Evolutionary conservation across 2,113 vertebrate genomes (phyloP), one percentile per base, ranked within the genome.

Genomic region (Heterotis niloticus): DNA sequence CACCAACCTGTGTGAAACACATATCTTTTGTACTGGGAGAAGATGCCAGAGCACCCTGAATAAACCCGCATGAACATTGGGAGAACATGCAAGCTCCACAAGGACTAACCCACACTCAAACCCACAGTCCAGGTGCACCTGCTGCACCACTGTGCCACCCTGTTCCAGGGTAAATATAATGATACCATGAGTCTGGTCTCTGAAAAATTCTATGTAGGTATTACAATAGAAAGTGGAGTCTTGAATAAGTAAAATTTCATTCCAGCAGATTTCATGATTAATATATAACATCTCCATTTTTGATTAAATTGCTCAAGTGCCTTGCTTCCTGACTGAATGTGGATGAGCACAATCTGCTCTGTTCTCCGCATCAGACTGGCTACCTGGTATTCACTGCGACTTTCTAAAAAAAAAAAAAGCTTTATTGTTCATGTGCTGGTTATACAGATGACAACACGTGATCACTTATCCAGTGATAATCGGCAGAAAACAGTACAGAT

Each of bases 161-260:
- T 44, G 34, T 44, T 44, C 7, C 34, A 44, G 7, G 34, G 34
- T 44, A 44, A 44, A 44, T 44, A 44, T 44, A 44, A 44, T 44
- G 34, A 44, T 60, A 65, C 74, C 84, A 79, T 82, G 79, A 80
- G 73, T 9, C 34, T 18, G 75, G 51, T 62, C 78, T 54, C 78
- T 74, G 59, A 77, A 73, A 88, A 86, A 88, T 80, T 85, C 83
- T 60, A 52, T 85, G 83, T 87, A 91, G 88, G 88, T 90, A 90
- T 88, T 87, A 83, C 83, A 88, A 85, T 84, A 89, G 86, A 85
- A 89, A 87, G 88, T 86, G 83, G 85, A 82, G 90, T 89, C 84
- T 87, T 93, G 88, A 93, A 93, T 93, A 92, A 92, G 92, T 93
- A 92, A 93, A 93, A 92, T 91, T 92, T 90, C 88, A 93, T 93